Evolutionary conservation across 1,140 invertebrate genomes (phyloP).

Genomic region (Cotesia typhae): DNA sequence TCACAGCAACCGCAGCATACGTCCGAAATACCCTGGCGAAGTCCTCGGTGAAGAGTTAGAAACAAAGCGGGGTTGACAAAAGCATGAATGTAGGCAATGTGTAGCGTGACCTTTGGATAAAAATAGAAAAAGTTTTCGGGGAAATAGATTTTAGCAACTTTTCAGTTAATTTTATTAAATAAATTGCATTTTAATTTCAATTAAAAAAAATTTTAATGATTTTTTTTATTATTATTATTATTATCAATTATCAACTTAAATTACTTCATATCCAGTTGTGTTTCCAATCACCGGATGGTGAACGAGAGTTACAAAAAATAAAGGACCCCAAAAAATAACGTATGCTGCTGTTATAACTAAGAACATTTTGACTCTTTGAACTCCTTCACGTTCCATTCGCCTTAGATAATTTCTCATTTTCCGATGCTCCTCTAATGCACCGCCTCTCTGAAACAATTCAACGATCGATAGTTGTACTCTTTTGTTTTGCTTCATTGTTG

Average conservation of each 20-base stretch:
- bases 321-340: constrained; percentile 87
- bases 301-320: constrained; percentile 84
- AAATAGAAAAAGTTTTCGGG: background rate
- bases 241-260: constrained; percentile 7
- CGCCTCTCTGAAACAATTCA: constrained; percentile 52
- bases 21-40: constrained; percentile 75
- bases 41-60: constrained; percentile 78
- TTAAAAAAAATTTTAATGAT: background rate
- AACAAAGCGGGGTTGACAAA: constrained; percentile 86
- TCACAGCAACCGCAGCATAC: constrained; percentile 78
- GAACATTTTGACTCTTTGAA: constrained; percentile 84
- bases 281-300: constrained; percentile 78
- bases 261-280: constrained; percentile 75
- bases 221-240: background rate
- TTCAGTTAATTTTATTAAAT: constrained; percentile 13
- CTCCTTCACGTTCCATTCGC: constrained; percentile 80
- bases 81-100: constrained; percentile 87
- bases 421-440: constrained; percentile 76
- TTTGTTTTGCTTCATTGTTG: constrained; percentile 13
- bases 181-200: too few species aligned
- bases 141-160: constrained; percentile 1
- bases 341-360: constrained; percentile 85
- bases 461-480: constrained; percentile 6
- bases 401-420: constrained; percentile 81
- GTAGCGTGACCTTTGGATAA: constrained; percentile 77